Evolutionary conservation across 2,797 vertebrate genomes (phyloP).

Genomic region (Tapirus indicus): DNA sequence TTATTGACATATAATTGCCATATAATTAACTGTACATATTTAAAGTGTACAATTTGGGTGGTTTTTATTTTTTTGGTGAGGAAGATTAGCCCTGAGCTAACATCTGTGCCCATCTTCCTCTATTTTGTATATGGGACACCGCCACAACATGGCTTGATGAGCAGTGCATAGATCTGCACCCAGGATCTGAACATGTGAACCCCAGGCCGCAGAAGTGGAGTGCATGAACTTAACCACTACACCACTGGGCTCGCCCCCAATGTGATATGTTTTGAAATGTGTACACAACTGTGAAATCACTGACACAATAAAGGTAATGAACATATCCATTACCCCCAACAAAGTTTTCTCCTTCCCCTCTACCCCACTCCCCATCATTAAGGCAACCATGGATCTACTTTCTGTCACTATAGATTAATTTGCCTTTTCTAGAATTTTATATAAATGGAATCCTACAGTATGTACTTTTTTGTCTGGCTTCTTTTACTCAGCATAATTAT

Average conservation of each 20-base stretch:
- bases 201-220: too few species aligned
- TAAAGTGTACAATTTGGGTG: neutral
- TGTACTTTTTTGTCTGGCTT: neutral
- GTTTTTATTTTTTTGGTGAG: too few species aligned
- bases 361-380: neutral
- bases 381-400: neutral
- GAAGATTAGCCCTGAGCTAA: too few species aligned
- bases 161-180: too few species aligned
- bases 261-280: neutral
- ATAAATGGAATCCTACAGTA: neutral
- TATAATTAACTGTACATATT: neutral
- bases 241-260: too few species aligned
- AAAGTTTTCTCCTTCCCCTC: neutral
- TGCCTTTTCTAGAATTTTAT: neutral
- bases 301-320: neutral
- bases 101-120: too few species aligned
- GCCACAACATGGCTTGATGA: too few species aligned
- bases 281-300: neutral
- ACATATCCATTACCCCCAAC: neutral
- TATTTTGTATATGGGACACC: too few species aligned
- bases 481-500: constrained; percentile 6
- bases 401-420: neutral
- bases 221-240: too few species aligned
- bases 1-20: neutral
- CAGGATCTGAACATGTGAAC: too few species aligned